Evolutionary conservation across 2,113 vertebrate species (phyloP), one percentile per base, ranked within the genome.

Genomic region (Tautogolabrus adspersus): DNA sequence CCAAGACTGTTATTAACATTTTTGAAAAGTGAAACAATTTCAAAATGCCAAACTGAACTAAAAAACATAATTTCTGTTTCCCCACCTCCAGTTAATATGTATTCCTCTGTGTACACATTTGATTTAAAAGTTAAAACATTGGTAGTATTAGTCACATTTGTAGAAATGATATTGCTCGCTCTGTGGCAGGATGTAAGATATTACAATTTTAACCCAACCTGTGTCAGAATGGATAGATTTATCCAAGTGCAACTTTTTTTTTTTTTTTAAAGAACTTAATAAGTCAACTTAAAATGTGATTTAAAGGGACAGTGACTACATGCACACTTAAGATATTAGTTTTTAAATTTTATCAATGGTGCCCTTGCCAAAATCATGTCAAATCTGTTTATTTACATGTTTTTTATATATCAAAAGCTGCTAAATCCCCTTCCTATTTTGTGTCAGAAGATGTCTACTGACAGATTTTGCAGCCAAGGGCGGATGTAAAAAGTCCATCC

Each of bases 391-490:
- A 52, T 63, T 57, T n/a, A 40, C 26, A 42, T 42, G 12, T 71
- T 58, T 71, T 58, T 22, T 38, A 75, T 54, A 6, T 75, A 71
- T 66, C 42, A 18, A 40, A 23, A 21, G 1, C 8, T 18, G 61
- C 67, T 34, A 34, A 34, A 34, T 34, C 9, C 6, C 34, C 46
- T 38, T 52, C 34, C 30, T 54, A 15, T 60, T 37, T 12, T 37
- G 42, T 38, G 60, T 70, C 60, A 60, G 54, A 47, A 57, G 58
- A 47, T 58, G 70, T 52, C 34, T 22, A 65, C 21, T 63, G 57
- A 72, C 46, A 49, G n/a, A 34, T 40, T 51, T 37, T 38, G 51
- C 10, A 66, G 46, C 49, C 66, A 61, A 3, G 57, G 61, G n/a
- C 21, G 8, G 21, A 52, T 44, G 10, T 18, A 37, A 55, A 49